Conservation (phyloP, 2,113 vertebrate genomes). For the Cairina moschata region DNA sequence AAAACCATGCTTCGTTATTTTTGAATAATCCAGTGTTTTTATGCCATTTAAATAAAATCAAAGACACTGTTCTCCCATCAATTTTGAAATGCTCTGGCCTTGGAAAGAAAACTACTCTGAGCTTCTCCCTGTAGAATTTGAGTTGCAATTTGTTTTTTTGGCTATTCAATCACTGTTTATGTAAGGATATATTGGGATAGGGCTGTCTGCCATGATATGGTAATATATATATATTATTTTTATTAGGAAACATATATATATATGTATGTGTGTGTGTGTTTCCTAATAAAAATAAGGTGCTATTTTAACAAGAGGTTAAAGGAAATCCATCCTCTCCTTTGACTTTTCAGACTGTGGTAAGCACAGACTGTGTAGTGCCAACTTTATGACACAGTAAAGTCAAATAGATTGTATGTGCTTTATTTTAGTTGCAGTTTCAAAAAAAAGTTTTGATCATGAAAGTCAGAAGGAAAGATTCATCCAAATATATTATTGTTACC, state of each 20-base stretch:
- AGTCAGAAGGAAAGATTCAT: constrained; percentile 9
- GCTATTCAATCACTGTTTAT: not conserved
- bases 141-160: constrained; percentile 47
- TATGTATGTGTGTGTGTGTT: no score
- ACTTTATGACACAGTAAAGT: not conserved
- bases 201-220: constrained; percentile 41
- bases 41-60: not conserved
- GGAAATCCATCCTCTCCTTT: constrained; percentile 37
- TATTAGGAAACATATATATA: no score
- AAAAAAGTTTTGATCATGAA: not conserved
- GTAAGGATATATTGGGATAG: constrained; percentile 29
- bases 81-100: not conserved
- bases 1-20: not conserved
- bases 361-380: not conserved
- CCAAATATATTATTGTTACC: not conserved
- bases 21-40: constrained; percentile 3
- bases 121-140: not conserved
- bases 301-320: constrained; percentile 45
- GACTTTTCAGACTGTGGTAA: constrained; percentile 46
- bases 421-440: not conserved
- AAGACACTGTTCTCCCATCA: not conserved
- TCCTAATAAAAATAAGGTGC: constrained; percentile 47
- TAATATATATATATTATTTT: no score
- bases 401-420: constrained; percentile 9
- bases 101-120: not conserved